Conservation (phyloP, 2,113 vertebrate genomes). For the Synodontis membranacea region DNA sequence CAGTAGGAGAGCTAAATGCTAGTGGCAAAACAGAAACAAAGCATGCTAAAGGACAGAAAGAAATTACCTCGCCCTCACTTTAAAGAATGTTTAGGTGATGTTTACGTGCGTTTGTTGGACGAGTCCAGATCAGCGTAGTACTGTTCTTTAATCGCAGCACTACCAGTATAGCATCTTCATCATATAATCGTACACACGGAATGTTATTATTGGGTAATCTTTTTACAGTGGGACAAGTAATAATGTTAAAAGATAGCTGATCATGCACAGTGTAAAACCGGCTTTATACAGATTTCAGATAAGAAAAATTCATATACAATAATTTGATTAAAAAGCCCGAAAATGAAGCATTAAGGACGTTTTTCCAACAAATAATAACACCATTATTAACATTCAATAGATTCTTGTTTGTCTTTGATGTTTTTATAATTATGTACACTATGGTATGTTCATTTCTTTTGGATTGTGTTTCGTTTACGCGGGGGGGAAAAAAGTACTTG, state of each 20-base stretch:
- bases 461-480: slow-evolving; percentile 25
- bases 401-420: slow-evolving; percentile 48
- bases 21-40: neutral
- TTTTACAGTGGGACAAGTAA: neutral
- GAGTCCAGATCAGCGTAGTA: neutral
- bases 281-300: slow-evolving; percentile 16
- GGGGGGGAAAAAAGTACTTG: slow-evolving; percentile 13
- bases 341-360: neutral
- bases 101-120: neutral
- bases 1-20: neutral
- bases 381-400: slow-evolving; percentile 37
- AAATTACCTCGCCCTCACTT: neutral
- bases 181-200: neutral
- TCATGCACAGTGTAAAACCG: neutral
- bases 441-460: slow-evolving; percentile 24
- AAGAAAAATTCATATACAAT: neutral
- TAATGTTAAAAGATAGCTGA: neutral
- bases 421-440: slow-evolving; percentile 41
- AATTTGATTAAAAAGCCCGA: neutral
- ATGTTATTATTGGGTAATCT: neutral
- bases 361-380: neutral
- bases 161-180: neutral
- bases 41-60: neutral
- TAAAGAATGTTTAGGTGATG: neutral
- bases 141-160: neutral